A percentile compares a stretch with the other conserved stretches of the same genome.
These are phyloP conservation scores for Trichoplusia ni DNA, from an alignment of 1,140 invertebrate genomes.

Conservation along the genomic window DNA sequence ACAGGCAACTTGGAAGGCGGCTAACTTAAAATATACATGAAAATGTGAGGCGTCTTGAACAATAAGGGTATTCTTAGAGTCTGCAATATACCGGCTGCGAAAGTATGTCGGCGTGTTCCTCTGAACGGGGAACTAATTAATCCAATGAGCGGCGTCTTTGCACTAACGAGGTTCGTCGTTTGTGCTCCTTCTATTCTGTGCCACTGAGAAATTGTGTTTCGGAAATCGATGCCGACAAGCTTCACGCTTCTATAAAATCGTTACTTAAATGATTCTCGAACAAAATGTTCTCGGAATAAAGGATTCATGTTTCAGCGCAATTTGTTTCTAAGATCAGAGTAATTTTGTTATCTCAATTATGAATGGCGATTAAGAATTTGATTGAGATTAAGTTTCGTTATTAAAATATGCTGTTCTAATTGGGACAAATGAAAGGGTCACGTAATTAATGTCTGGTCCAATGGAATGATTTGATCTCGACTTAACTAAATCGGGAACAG, in stretches of 20 bases:
- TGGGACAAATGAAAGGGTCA: too few relatives aligned
- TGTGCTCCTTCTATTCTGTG: conserved; percentile 53
- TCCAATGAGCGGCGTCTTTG: conserved; percentile 70
- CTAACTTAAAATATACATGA: conserved; percentile 65
- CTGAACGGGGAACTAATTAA: conserved; percentile 70
- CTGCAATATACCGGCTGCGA: conserved; percentile 42
- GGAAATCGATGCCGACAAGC: conserved; percentile 43
- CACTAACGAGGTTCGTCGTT: conserved; percentile 71
- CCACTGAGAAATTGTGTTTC: conserved; percentile 59
- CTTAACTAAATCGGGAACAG: too few relatives aligned
- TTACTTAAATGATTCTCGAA: conserved; percentile 22
- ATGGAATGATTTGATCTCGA: too few relatives aligned
- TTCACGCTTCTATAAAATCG: conserved; percentile 30
- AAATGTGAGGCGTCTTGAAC: conserved; percentile 54
- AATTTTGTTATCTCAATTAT: conserved; percentile 3
- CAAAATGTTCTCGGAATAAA: conserved; percentile 4
- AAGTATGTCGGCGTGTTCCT: conserved; percentile 55
- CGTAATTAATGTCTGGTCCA: too few relatives aligned
- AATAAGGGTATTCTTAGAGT: conserved; percentile 57
- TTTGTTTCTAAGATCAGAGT: background rate
- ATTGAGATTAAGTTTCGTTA: conserved; percentile 9
- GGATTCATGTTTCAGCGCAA: conserved; percentile 4
- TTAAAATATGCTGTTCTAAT: too few relatives aligned
- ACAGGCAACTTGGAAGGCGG: conserved; percentile 46
- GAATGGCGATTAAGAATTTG: conserved; percentile 5